These are phyloP conservation scores for Otis tarda DNA, from an alignment of 2,113 vertebrate genomes.

Conservation along the genomic window DNA sequence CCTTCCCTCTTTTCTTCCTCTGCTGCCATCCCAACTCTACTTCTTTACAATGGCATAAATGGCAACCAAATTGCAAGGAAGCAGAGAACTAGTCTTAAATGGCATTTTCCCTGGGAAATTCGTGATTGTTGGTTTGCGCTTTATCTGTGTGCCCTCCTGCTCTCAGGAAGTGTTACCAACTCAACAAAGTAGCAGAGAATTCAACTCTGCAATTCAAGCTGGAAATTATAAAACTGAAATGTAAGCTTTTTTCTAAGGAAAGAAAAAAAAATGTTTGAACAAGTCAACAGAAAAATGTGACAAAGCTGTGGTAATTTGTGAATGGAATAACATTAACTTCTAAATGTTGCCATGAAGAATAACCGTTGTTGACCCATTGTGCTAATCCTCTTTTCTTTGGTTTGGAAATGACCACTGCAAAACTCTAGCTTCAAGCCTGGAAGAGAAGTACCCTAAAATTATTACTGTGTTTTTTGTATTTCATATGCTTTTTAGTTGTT, in stretches of 20 bases:
- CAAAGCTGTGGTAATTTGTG: not conserved
- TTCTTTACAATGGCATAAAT: not conserved
- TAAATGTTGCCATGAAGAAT: not conserved
- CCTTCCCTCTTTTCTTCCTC: not conserved
- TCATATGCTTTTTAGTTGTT: not conserved
- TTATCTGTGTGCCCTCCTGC: not conserved
- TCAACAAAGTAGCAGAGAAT: not conserved
- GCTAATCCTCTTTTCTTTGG: not conserved
- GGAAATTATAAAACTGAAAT: not conserved
- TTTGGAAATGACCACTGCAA: not conserved
- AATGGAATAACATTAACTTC: not conserved
- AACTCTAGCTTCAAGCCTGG: not conserved
- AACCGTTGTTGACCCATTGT: not conserved
- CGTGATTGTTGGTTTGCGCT: not conserved
- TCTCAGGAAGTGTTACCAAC: not conserved
- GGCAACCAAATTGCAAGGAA: not conserved
- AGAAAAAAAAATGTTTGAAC: not conserved
- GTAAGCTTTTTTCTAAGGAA: not conserved
- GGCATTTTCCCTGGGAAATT: not conserved
- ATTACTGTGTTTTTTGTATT: not conserved
- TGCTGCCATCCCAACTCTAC: accelerated
- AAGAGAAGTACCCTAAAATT: not conserved
- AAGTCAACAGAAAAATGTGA: not conserved
- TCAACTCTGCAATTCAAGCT: not conserved
- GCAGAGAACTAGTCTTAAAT: not conserved